Percentiles rank a stretch among this genome's conserved stretches.
These are phyloP conservation scores for Pseudeuparius sepicola DNA, from an alignment of 2,888 invertebrate genomes.

Conservation along the genomic window DNA sequence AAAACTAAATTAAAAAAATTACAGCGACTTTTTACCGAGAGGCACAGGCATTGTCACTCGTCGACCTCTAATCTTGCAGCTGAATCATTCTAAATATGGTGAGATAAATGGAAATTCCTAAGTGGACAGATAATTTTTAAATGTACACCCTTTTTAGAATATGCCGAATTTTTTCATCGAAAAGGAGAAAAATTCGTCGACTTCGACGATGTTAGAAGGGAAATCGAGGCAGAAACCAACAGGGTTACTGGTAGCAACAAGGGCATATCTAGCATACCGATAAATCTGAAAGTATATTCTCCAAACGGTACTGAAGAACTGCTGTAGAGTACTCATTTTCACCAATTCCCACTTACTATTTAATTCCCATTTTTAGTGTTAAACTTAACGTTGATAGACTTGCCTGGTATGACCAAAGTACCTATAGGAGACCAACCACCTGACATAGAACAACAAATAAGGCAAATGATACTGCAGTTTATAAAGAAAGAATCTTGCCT, in stretches of 20 bases:
- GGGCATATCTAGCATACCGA: slow-evolving; percentile 96
- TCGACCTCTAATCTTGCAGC: slow-evolving; percentile 86
- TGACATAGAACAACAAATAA: slow-evolving; percentile 93
- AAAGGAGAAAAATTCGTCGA: slow-evolving; percentile 95
- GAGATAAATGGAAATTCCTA: slow-evolving; percentile 28
- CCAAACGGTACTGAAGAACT: slow-evolving; percentile 98
- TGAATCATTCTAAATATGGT: slow-evolving; percentile 76
- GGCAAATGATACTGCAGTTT: slow-evolving; percentile 88
- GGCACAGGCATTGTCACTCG: slow-evolving; percentile 96
- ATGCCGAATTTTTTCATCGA: slow-evolving; percentile 96
- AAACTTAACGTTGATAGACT: slow-evolving; percentile 84
- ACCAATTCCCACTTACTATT: too few relatives aligned
- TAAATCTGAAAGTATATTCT: slow-evolving; percentile 96
- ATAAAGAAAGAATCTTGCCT: slow-evolving; percentile 89
- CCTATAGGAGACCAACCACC: slow-evolving; percentile 94
- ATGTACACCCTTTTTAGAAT: slow-evolving; percentile 52
- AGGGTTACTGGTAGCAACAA: slow-evolving; percentile 95
- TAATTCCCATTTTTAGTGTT: slow-evolving; percentile 53
- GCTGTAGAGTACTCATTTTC: too few relatives aligned
- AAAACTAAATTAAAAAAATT: slow-evolving; percentile 36
- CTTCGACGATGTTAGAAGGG: slow-evolving; percentile 89
- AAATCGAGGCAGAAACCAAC: slow-evolving; percentile 98
- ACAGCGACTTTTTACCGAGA: slow-evolving; percentile 87
- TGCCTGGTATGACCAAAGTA: slow-evolving; percentile 94
- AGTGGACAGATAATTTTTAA: background rate